Evolutionary conservation across 2,888 invertebrate species (phyloP).

Genomic region (Melinaea menophilus): DNA sequence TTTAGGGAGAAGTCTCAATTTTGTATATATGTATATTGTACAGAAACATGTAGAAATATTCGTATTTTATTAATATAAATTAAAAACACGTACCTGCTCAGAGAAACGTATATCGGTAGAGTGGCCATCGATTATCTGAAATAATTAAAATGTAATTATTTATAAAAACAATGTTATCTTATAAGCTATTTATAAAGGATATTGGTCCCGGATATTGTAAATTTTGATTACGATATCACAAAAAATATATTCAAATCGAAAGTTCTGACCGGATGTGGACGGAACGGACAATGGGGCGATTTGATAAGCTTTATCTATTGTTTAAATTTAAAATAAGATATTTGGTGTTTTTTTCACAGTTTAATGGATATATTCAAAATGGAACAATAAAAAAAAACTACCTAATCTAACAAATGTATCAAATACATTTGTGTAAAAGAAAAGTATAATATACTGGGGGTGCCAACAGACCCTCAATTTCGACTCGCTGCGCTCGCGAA

Average conservation of each 20-base stretch:
- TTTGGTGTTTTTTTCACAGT: neutral
- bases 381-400: too few species aligned
- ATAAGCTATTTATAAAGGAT: too few species aligned
- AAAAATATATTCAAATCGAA: conserved; percentile 19
- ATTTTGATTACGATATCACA: conserved; percentile 1
- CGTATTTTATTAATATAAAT: neutral
- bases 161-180: conserved; percentile 11
- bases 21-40: neutral
- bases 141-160: conserved; percentile 22
- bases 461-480: too few species aligned
- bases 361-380: too few species aligned
- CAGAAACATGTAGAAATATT: neutral
- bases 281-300: conserved; percentile 57
- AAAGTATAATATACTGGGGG: too few species aligned
- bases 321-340: conserved; percentile 36
- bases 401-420: too few species aligned
- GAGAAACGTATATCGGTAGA: conserved; percentile 63
- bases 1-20: neutral
- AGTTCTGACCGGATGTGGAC: conserved; percentile 49
- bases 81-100: conserved; percentile 55
- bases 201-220: conserved; percentile 7
- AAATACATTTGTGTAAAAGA: too few species aligned
- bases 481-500: too few species aligned
- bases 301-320: conserved; percentile 61
- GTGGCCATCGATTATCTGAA: conserved; percentile 58